Percentiles rank a stretch among this genome's conserved stretches.
Evolutionary conservation across 30 jellyfish, hydroid and myxozoan genomes (phyloP).

Genomic region (Hydra vulgaris): DNA sequence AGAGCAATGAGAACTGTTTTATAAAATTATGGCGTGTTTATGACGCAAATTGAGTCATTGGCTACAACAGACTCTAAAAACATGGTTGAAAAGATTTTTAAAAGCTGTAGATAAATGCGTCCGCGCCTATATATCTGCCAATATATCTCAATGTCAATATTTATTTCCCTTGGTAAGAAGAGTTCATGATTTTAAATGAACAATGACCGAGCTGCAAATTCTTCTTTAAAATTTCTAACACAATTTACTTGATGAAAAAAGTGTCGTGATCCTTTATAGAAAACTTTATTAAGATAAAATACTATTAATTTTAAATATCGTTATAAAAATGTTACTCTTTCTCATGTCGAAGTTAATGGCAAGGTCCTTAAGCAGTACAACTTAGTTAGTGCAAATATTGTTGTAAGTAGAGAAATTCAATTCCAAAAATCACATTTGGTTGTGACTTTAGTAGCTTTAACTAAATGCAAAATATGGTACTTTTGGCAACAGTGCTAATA

Average conservation of each 20-base stretch:
- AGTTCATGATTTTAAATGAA: slow-evolving; percentile 20
- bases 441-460: no score
- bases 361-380: neutral
- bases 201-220: slow-evolving; percentile 10
- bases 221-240: slow-evolving; percentile 1
- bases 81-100: slow-evolving; percentile 9
- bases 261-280: neutral
- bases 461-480: neutral
- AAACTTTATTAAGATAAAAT: neutral
- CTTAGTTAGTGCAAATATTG: neutral
- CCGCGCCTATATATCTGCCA: slow-evolving; percentile 3
- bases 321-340: neutral
- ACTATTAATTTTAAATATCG: neutral
- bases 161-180: slow-evolving; percentile 31
- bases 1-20: slow-evolving; percentile 31
- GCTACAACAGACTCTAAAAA: slow-evolving; percentile 22
- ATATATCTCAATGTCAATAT: slow-evolving; percentile 8
- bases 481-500: neutral
- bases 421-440: no score
- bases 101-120: slow-evolving; percentile 26
- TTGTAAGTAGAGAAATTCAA: no score
- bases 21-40: slow-evolving; percentile 29
- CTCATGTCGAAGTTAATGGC: no score
- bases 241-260: neutral
- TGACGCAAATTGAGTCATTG: slow-evolving; percentile 17